phyloP scores from a whole-genome alignment of 2,113 vertebrate genomes.

The Clarias magur region DNA sequence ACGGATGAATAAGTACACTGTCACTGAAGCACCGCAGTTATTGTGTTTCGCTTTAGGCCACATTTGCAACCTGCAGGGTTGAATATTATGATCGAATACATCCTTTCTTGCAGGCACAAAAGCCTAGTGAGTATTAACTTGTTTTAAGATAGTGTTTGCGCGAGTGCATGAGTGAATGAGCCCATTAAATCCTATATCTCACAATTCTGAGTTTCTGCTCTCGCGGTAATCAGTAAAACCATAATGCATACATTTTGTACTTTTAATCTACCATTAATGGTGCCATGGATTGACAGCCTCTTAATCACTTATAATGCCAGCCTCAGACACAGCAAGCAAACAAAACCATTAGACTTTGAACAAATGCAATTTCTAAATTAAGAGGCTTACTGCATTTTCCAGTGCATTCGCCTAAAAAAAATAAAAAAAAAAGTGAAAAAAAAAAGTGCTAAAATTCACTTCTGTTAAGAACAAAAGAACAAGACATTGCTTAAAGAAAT shows the following conservation, averaged over 20 bases:
- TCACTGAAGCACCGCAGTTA: not conserved
- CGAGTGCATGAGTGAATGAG: not conserved
- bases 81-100: not conserved
- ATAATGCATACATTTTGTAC: not conserved
- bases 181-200: not conserved
- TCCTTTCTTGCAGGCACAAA: not conserved
- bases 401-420: not conserved
- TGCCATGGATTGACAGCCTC: not conserved
- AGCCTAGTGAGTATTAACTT: not conserved
- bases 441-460: not conserved
- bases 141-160: not conserved
- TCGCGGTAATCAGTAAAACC: not conserved
- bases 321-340: not conserved
- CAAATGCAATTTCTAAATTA: constrained; percentile 2
- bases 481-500: not conserved
- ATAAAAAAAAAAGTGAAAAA: too few relatives aligned
- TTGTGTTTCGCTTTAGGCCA: not conserved
- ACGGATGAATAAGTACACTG: not conserved
- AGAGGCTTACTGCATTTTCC: constrained; percentile 17
- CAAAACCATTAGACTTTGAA: not conserved
- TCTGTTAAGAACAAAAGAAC: not conserved
- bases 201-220: not conserved
- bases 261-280: not conserved
- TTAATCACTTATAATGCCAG: not conserved
- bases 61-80: not conserved